phyloP scores from a whole-genome alignment of 35 echinoderm and acorn worm species.

The Anneissia japonica region DNA sequence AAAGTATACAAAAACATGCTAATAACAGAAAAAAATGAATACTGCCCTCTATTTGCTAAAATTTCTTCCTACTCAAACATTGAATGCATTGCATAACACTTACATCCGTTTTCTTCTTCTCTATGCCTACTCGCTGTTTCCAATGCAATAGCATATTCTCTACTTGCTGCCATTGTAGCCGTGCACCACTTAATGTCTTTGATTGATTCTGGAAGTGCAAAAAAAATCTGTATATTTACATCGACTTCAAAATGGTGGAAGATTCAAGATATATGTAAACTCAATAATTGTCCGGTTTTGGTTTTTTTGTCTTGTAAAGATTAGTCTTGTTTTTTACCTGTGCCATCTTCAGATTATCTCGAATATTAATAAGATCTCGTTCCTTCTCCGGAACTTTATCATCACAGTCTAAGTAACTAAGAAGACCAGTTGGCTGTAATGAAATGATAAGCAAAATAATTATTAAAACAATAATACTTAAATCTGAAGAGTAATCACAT shows the following conservation, averaged over 20 bases:
- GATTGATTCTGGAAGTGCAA: slow-evolving; percentile 67
- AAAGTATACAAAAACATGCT: too few relatives aligned
- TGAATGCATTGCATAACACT: slow-evolving; percentile 8
- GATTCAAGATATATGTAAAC: too few relatives aligned
- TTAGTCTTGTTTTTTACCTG: too few relatives aligned
- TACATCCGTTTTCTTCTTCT: slow-evolving; percentile 75
- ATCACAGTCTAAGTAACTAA: slow-evolving; percentile 68
- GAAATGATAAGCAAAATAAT: not conserved
- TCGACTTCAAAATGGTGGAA: too few relatives aligned
- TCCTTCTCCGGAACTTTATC: slow-evolving; percentile 82
- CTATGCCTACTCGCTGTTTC: slow-evolving; percentile 70
- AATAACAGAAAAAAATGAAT: too few relatives aligned
- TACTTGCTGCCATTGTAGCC: slow-evolving; percentile 77
- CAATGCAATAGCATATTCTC: slow-evolving; percentile 81
- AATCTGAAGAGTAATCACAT: not conserved
- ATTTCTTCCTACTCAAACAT: too few relatives aligned
- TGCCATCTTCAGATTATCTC: slow-evolving; percentile 92
- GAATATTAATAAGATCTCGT: slow-evolving; percentile 70
- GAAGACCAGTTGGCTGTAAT: slow-evolving; percentile 64
- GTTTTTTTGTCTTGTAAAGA: too few relatives aligned
- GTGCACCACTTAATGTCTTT: not conserved
- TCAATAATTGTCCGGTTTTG: too few relatives aligned
- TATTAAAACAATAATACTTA: not conserved
- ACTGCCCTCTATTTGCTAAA: too few relatives aligned
- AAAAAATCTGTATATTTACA: too few relatives aligned